Evolutionary conservation across 2,113 vertebrate genomes (phyloP), one percentile per base, ranked within the genome.

Genomic region (Eptesicus fuscus): DNA sequence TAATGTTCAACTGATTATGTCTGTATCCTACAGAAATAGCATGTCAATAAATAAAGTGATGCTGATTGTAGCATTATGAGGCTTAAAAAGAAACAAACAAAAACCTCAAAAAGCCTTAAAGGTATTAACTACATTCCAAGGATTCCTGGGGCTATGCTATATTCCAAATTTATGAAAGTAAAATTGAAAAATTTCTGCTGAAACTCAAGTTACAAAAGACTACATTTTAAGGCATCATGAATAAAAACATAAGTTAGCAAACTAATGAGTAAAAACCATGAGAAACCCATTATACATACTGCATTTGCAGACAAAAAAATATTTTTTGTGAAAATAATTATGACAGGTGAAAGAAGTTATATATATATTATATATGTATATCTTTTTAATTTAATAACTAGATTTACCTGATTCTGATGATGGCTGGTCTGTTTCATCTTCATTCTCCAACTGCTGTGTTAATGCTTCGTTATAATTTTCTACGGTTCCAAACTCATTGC

Each of bases 361-460:
- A 12, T 32, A 42, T 83, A 42, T 49, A 13, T 7, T 22, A 7
- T 6, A 74, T 40, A 88, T 20, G 18, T 79, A 92, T 92, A 44
- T 47, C 35, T 53, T 53, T 37, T 56, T 82, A 12, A 83, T 17
- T 77, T 63, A 42, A 91, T 70, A 47, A 49, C 30, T 32, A 18
- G 20, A 78, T 53, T 96, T 95, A 99, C 99, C 98, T 96, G 98
- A 98, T 96, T 99, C 99, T 80, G 98, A 98, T 0, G 98, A 98
- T 82, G 98, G 98, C 5, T 98, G 98, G 0, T 98, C 98, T 42
- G 96, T 97, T 40, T 98, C 98, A 47, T 98, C 98, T 71, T 99
- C 98, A 83, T 98, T 98, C 47, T 98, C 98, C 73, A 98, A 37
- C 30, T 98, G 98, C 89, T 98, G 97, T 42, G 96, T 93, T 76